phyloP scores from a whole-genome alignment of 2,888 invertebrate genomes.

The Cephus nigrinus region DNA sequence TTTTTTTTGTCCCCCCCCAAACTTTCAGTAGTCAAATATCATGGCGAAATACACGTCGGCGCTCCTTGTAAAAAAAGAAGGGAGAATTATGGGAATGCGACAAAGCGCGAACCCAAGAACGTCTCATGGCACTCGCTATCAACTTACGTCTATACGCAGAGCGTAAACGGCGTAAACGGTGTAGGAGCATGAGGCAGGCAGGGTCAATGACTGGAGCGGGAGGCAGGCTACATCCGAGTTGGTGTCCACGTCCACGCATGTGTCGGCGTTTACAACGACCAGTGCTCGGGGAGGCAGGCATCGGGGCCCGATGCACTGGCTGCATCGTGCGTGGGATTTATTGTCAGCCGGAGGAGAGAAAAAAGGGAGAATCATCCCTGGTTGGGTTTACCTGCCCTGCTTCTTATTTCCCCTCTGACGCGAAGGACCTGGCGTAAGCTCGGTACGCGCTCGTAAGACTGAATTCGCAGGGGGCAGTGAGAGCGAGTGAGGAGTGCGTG shows the following conservation, averaged over 20 bases:
- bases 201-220: constrained; percentile 59
- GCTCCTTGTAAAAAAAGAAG: too few relatives aligned
- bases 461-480: background rate
- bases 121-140: constrained; percentile 17
- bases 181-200: constrained; percentile 45
- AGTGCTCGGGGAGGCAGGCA: background rate
- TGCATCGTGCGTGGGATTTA: constrained; percentile 49
- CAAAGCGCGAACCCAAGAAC: background rate
- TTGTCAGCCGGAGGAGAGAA: constrained; percentile 49
- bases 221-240: constrained; percentile 31
- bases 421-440: background rate
- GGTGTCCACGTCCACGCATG: background rate
- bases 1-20: background rate
- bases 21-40: background rate
- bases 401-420: background rate
- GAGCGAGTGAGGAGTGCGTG: background rate
- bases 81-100: background rate
- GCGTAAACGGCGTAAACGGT: constrained; percentile 25
- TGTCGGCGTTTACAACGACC: background rate
- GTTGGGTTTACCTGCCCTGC: background rate
- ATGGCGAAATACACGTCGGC: background rate
- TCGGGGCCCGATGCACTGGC: constrained; percentile 11
- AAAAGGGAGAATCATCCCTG: constrained; percentile 26
- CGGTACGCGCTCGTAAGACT: background rate
- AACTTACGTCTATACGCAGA: constrained; percentile 24